Conservation (phyloP, 2,888 invertebrate genomes). For the Pharmacophagus antenor region DNA sequence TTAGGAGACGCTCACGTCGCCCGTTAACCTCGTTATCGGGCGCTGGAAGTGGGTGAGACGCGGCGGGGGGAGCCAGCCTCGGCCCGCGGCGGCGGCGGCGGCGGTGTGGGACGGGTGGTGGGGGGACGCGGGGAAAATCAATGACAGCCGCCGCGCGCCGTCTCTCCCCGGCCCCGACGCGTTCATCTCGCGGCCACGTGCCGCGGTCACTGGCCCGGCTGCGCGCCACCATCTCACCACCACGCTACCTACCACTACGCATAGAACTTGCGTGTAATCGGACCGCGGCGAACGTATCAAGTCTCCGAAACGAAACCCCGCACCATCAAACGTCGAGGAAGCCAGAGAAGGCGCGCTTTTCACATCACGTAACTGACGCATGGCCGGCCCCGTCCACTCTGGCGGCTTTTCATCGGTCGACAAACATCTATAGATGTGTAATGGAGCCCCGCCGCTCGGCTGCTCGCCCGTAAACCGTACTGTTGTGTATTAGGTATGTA, state of each 20-base stretch:
- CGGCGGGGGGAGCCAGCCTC: constrained; percentile 65
- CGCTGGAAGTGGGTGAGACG: constrained; percentile 81
- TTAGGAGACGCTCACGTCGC: constrained; percentile 81
- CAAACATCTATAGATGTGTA: constrained; percentile 46
- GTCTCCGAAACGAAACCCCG: constrained; percentile 29
- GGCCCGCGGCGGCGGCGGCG: too few species aligned
- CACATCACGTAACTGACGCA: constrained; percentile 35
- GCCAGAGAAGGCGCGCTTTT: constrained; percentile 34
- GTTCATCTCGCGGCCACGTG: constrained; percentile 79
- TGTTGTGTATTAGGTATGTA: constrained; percentile 72
- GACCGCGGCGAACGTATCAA: constrained; percentile 9
- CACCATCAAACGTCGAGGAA: constrained; percentile 35
- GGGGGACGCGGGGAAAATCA: constrained; percentile 77
- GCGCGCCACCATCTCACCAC: constrained; percentile 43
- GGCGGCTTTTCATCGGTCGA: constrained; percentile 41
- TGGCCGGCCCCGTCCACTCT: constrained; percentile 31
- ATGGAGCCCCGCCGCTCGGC: constrained; percentile 52
- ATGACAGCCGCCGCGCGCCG: constrained; percentile 81
- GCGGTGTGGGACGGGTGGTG: too few species aligned
- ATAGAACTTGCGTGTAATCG: constrained; percentile 15
- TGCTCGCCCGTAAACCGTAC: constrained; percentile 61
- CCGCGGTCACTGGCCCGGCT: constrained; percentile 76
- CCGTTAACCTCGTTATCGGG: constrained; percentile 82
- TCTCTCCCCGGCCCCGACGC: constrained; percentile 76
- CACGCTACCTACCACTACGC: constrained; percentile 34